Evolutionary conservation across 2,888 invertebrate genomes (phyloP), one percentile per base, ranked within the genome.

Genomic region (Protodeltote pygarga): DNA sequence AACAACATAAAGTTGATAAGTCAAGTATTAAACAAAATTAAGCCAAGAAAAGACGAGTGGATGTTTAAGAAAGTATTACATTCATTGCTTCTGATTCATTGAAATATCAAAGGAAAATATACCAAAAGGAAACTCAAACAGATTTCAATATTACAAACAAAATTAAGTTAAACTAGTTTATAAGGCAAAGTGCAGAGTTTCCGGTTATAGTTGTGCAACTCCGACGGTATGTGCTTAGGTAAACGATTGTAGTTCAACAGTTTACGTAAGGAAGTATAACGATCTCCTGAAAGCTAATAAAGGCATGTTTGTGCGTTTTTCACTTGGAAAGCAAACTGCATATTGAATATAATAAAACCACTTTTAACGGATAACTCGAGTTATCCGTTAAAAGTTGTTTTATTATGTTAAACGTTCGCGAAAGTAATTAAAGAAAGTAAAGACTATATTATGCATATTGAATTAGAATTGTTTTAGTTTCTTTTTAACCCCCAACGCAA

Each of bases 211-310:
- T n/a, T 25, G 8, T n/a, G 8, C 11, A 9, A 27, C 10, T 35
- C 9, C n/a, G 19, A 27, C n/a, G 24, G 21, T 53, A 17, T 15
- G 11, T 13, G 17, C 5, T 21, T 3, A 23, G n/a, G 21, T 24
- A 37, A 54, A 20, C 11, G 32, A 29, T 38, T 38, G 24, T 11
- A 21, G 9, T 29, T 28, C 10, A 6, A 23, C 9, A 23, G n/a
- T 52, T 11, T 20, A 41, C 15, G n/a, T 17, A 15, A 5, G 0
- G 9, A 17, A 21, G 25, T 5, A 6, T 13, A 19, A 4, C n/a
- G 8, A 33, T 49, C 33, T 28, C 6, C 6, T 20, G 10, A 1
- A 21, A 11, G 10, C 6, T 25, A 17, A 21, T 13, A 31, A 16
- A 6, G n/a, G n/a, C 4, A 10, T 23, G 9, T 13, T 25, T 25